Conservation (phyloP, 2,797 vertebrate genomes). For the Pangasius djambal region DNA sequence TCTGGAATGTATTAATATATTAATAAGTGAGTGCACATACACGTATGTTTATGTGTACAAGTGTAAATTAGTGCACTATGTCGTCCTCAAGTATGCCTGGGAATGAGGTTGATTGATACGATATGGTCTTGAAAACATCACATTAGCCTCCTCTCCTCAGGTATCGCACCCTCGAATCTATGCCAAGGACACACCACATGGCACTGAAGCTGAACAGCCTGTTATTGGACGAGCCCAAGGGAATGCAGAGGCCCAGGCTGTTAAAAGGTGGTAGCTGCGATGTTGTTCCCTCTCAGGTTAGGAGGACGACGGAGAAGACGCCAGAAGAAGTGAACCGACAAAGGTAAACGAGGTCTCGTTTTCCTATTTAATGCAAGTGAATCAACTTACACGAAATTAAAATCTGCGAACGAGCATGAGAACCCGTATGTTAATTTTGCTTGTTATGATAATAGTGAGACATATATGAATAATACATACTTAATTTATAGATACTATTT, state of each 20-base stretch:
- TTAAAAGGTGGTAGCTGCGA: conserved; percentile 70
- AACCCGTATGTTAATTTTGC: background rate
- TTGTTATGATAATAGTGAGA: background rate
- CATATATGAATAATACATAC: background rate
- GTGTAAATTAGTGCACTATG: conserved; percentile 16
- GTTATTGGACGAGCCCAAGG: conserved; percentile 62
- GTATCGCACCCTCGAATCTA: conserved; percentile 65
- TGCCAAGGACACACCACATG: conserved; percentile 69
- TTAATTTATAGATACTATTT: background rate
- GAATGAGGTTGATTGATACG: conserved; percentile 56
- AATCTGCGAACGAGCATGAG: background rate
- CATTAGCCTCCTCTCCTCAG: conserved; percentile 68
- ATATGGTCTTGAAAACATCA: conserved; percentile 63
- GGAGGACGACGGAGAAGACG: conserved; percentile 62
- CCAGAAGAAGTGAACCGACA: conserved; percentile 49
- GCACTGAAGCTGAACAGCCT: conserved; percentile 51
- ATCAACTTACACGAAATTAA: background rate
- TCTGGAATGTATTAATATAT: background rate
- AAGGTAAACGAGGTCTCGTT: conserved; percentile 63
- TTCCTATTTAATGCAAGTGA: background rate
- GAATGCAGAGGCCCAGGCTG: conserved; percentile 48
- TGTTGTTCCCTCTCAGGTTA: conserved; percentile 51
- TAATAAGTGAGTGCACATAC: background rate
- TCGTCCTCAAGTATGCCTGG: conserved; percentile 42
- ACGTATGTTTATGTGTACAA: background rate